Evolutionary conservation across 2,113 vertebrate genomes (phyloP).

Genomic region (Chrysemys picta): DNA sequence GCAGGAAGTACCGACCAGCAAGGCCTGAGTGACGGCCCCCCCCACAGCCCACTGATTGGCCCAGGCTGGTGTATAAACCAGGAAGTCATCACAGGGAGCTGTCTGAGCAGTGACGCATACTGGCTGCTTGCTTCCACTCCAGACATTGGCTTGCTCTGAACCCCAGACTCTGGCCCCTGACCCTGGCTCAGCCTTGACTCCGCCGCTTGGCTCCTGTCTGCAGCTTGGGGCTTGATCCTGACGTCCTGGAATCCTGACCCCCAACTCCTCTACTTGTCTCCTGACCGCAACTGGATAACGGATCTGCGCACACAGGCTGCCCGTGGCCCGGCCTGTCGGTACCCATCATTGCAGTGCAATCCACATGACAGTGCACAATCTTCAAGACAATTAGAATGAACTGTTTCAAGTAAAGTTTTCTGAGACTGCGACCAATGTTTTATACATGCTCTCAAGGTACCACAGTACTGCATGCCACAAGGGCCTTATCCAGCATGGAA

Average conservation of each 20-base stretch:
- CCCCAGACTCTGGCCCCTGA: not conserved
- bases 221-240: too few species aligned
- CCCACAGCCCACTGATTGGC: too few species aligned
- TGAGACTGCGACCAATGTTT: not conserved
- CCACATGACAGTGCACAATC: too few species aligned
- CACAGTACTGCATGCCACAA: not conserved
- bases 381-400: too few species aligned
- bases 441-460: not conserved
- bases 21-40: too few species aligned
- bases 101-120: not conserved
- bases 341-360: too few species aligned
- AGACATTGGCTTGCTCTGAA: not conserved
- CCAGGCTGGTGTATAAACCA: not conserved
- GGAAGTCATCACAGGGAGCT: not conserved
- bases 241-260: too few species aligned
- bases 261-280: too few species aligned
- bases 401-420: not conserved
- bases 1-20: too few species aligned
- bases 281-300: too few species aligned
- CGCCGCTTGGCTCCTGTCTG: not conserved
- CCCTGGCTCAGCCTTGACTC: not conserved
- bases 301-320: not conserved
- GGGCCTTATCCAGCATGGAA: not conserved
- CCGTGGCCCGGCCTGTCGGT: too few species aligned
- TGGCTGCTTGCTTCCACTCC: not conserved